These are phyloP conservation scores for Mirounga angustirostris DNA, from an alignment of 2,113 vertebrate species.

Conservation along the genomic window DNA sequence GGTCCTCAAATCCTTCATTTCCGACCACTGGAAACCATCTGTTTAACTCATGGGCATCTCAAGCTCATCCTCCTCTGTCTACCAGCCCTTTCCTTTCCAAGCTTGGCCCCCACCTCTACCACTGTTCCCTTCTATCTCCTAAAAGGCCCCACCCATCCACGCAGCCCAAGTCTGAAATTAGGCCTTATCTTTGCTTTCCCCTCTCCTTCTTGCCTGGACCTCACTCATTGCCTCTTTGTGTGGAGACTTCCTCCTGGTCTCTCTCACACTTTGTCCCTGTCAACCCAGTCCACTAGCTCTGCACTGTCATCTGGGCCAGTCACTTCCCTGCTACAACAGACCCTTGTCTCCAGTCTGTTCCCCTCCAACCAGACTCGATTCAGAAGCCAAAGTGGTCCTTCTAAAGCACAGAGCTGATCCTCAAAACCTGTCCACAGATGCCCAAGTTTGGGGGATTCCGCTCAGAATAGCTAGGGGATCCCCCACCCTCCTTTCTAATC, in stretches of 20 bases:
- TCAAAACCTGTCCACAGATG: neutral
- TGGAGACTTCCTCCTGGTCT: neutral
- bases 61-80: neutral
- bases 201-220: neutral
- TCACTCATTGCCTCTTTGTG: neutral
- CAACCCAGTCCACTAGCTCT: neutral
- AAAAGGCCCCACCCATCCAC: neutral
- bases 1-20: neutral
- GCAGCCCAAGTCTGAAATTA: rapidly evolving
- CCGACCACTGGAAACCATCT: neutral
- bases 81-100: neutral
- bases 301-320: neutral
- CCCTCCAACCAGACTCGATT: neutral
- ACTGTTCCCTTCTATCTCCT: neutral
- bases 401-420: neutral
- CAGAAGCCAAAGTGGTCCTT: neutral
- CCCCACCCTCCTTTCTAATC: neutral
- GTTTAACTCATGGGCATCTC: neutral
- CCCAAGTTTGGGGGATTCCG: neutral
- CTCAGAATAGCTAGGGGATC: neutral
- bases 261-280: neutral
- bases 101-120: neutral
- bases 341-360: neutral
- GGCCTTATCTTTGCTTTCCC: neutral
- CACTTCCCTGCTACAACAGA: neutral